Conservation (phyloP, 2,797 vertebrate genomes). For the Ara ararauna region DNA sequence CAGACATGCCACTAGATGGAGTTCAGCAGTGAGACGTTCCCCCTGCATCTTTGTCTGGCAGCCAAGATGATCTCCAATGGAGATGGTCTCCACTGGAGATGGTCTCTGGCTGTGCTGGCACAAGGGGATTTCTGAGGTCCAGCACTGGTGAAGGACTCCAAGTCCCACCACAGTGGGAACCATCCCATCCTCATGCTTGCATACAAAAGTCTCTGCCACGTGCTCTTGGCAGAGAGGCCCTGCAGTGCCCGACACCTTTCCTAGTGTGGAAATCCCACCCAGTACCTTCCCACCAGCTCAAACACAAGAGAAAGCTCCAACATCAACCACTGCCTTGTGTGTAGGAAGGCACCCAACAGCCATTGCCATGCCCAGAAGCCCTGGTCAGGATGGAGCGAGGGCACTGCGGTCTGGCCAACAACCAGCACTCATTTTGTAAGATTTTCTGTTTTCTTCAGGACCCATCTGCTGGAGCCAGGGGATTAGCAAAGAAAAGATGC, state of each 20-base stretch:
- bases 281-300: neutral
- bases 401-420: neutral
- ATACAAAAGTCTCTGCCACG: neutral
- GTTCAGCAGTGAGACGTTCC: neutral
- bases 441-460: neutral
- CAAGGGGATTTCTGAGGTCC: neutral
- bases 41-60: rapidly evolving
- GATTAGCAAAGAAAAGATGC: neutral
- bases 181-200: neutral
- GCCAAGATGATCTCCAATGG: neutral
- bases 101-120: neutral
- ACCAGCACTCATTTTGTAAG: neutral
- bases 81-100: neutral
- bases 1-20: neutral
- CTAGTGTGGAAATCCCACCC: neutral
- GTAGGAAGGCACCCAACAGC: neutral
- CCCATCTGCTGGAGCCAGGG: neutral
- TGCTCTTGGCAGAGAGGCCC: neutral
- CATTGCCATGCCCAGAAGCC: neutral
- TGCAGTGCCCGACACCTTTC: rapidly evolving
- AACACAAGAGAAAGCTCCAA: neutral
- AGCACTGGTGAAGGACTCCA: neutral
- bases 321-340: neutral
- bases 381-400: neutral
- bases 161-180: neutral